These are phyloP conservation scores for Oophaga sylvatica DNA, from an alignment of 2,797 vertebrate genomes.

Conservation along the genomic window DNA sequence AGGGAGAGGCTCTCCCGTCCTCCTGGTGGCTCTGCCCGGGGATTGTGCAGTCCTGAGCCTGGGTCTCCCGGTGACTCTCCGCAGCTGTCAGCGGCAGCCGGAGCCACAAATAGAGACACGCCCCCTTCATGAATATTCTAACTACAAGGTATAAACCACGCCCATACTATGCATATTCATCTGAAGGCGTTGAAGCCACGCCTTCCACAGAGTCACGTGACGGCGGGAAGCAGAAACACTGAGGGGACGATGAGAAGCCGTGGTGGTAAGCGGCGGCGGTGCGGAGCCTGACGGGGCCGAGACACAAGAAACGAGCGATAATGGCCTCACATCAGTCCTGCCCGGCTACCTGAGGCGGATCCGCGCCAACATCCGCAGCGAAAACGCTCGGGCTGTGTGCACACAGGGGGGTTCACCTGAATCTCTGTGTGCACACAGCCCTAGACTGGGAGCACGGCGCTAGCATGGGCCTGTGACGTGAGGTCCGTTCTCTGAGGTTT, in stretches of 20 bases:
- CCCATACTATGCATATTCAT: neutral
- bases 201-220: neutral
- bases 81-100: slow-evolving; percentile 50
- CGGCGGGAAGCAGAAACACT: neutral
- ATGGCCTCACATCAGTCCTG: too few species aligned
- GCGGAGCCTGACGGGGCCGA: too few species aligned
- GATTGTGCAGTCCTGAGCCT: slow-evolving; percentile 2
- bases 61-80: slow-evolving; percentile 48
- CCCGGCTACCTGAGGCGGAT: too few species aligned
- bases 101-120: neutral
- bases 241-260: neutral
- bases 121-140: slow-evolving; percentile 45
- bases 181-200: neutral
- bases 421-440: too few species aligned
- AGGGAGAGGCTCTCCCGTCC: neutral
- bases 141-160: neutral
- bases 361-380: too few species aligned
- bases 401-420: too few species aligned
- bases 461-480: neutral
- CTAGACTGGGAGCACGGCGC: neutral
- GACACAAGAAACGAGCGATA: too few species aligned
- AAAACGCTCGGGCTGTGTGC: too few species aligned
- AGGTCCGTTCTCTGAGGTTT: neutral
- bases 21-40: neutral
- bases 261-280: neutral